phyloP scores from a whole-genome alignment of 2,888 invertebrate species.

The Tiphia femorata region DNA sequence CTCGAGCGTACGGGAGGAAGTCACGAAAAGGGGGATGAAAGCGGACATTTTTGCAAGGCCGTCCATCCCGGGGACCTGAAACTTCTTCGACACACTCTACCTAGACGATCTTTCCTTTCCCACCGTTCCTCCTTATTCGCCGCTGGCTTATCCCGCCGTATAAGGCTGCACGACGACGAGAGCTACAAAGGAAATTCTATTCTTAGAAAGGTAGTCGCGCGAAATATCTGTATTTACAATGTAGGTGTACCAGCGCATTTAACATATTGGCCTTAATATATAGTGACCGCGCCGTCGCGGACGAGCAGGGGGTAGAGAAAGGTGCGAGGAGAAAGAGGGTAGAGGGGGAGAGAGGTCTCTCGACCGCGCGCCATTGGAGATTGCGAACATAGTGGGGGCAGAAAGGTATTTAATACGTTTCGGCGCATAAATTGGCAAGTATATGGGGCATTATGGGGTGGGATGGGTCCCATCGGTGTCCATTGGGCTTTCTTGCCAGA shows the following conservation, averaged over 20 bases:
- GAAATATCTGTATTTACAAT: constrained; percentile 62
- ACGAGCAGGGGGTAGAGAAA: too few species aligned
- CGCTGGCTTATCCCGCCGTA: background rate
- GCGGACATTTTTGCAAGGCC: too few species aligned
- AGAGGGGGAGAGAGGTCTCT: constrained; percentile 22
- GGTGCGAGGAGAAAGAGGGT: too few species aligned
- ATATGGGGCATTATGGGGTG: constrained; percentile 65
- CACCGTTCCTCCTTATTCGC: too few species aligned
- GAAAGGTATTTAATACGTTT: constrained; percentile 64
- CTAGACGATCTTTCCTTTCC: too few species aligned
- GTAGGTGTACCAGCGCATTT: constrained; percentile 61
- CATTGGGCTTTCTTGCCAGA: constrained; percentile 23
- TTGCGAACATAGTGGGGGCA: constrained; percentile 28
- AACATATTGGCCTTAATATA: constrained; percentile 64
- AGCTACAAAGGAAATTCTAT: constrained; percentile 42
- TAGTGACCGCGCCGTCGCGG: constrained; percentile 36
- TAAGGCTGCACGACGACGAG: background rate
- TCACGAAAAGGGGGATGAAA: background rate
- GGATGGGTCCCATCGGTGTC: constrained; percentile 30
- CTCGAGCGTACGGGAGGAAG: too few species aligned
- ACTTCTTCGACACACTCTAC: too few species aligned
- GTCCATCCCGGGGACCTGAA: too few species aligned
- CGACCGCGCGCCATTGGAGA: constrained; percentile 16
- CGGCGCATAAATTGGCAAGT: constrained; percentile 65
- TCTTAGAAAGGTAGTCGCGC: constrained; percentile 56